A percentile compares a stretch with the other conserved stretches of the same genome.
These are phyloP conservation scores for Asbolus verrucosus DNA, from an alignment of 1,140 invertebrate species.

Conservation along the genomic window DNA sequence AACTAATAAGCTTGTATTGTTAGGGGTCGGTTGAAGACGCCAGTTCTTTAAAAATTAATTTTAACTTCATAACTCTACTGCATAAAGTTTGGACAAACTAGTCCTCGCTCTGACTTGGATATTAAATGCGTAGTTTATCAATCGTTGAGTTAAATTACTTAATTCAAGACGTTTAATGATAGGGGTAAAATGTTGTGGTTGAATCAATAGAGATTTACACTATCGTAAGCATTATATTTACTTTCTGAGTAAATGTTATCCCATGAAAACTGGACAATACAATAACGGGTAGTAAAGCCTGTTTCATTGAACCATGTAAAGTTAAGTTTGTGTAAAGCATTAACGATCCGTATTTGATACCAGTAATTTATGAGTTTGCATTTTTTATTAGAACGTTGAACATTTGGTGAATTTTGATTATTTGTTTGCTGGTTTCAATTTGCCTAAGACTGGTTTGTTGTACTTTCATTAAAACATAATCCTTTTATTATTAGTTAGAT, in stretches of 20 bases:
- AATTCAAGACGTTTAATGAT: not conserved
- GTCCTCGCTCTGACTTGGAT: not conserved
- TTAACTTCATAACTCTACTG: slow-evolving; percentile 36
- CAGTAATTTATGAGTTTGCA: slow-evolving; percentile 31
- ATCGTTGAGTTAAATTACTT: slow-evolving; percentile 21
- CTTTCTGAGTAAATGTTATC: slow-evolving; percentile 2
- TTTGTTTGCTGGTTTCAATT: slow-evolving; percentile 18
- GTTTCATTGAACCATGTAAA: slow-evolving; percentile 24
- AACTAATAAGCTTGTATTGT: slow-evolving; percentile 43
- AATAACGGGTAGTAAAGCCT: slow-evolving; percentile 6
- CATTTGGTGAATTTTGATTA: slow-evolving; percentile 24
- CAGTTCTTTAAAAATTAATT: slow-evolving; percentile 40
- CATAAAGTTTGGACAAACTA: slow-evolving; percentile 6
- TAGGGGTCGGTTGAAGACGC: slow-evolving; percentile 17
- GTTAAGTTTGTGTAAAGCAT: slow-evolving; percentile 38
- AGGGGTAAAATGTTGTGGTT: not conserved
- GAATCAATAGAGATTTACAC: slow-evolving; percentile 27
- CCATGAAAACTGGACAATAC: slow-evolving; percentile 35
- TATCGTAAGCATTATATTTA: slow-evolving; percentile 36
- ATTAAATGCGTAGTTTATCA: slow-evolving; percentile 22
- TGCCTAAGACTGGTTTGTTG: slow-evolving; percentile 41
- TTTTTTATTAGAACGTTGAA: slow-evolving; percentile 15
- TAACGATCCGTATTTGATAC: slow-evolving; percentile 12
- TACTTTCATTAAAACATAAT: slow-evolving; percentile 48
- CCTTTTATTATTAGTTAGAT: slow-evolving; percentile 46